Conservation (phyloP, 1,140 invertebrate genomes). For the Paralvinella palmiformis region DNA sequence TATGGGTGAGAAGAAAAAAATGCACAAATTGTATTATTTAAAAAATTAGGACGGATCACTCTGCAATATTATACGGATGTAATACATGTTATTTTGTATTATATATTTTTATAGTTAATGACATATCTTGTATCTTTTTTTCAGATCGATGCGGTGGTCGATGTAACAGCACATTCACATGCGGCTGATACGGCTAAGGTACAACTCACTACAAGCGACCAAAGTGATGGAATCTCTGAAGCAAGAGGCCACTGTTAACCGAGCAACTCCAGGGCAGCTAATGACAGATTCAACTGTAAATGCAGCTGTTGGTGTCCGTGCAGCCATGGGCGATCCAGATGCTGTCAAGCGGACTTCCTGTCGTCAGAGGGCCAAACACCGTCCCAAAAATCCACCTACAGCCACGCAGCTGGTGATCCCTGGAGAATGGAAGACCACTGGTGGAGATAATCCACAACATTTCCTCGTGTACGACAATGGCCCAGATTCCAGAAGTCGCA, state of each 20-base stretch:
- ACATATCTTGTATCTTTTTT: too few relatives aligned
- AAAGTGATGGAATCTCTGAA: not conserved
- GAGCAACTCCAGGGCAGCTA: not conserved
- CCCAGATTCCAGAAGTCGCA: not conserved
- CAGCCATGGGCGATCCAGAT: not conserved
- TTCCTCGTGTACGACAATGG: not conserved
- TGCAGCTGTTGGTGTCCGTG: not conserved
- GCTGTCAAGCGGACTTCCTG: not conserved
- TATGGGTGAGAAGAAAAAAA: too few relatives aligned
- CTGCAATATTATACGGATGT: too few relatives aligned
- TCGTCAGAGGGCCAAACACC: not conserved
- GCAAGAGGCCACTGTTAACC: not conserved
- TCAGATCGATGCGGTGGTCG: too few relatives aligned
- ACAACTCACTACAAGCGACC: too few relatives aligned
- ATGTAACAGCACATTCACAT: too few relatives aligned
- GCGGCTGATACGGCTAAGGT: too few relatives aligned
- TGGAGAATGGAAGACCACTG: not conserved
- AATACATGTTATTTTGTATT: too few relatives aligned
- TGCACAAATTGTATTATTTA: too few relatives aligned
- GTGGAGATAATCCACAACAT: not conserved
- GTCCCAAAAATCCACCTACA: not conserved
- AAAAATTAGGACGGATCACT: too few relatives aligned
- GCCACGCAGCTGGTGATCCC: not conserved
- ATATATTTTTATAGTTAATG: too few relatives aligned
- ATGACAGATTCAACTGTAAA: not conserved